Percentiles rank a stretch among this genome's conserved stretches.
These are phyloP conservation scores for Sisor rabdophorus DNA, from an alignment of 2,113 vertebrate genomes.

Conservation along the genomic window DNA sequence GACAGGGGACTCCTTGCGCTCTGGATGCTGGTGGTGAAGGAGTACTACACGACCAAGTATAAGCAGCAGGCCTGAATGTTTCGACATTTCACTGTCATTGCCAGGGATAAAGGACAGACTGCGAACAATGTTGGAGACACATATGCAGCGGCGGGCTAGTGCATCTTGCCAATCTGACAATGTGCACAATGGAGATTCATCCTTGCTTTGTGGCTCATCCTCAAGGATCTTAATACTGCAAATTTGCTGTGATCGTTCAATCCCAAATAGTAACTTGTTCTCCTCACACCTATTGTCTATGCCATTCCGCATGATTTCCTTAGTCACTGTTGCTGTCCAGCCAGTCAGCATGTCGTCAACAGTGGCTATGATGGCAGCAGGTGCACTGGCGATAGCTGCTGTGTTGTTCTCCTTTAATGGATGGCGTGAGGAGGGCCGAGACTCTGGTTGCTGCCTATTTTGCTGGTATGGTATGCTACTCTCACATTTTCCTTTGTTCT, in stretches of 20 bases:
- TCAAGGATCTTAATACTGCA: constrained; percentile 89
- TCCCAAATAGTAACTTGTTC: constrained; percentile 81
- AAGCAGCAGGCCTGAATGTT: constrained; percentile 92
- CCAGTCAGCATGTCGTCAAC: constrained; percentile 86
- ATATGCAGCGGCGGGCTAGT: constrained; percentile 88
- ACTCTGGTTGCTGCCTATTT: constrained; percentile 19
- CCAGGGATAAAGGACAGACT: constrained; percentile 95
- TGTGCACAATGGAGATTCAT: constrained; percentile 91
- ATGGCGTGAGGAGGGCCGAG: constrained; percentile 46
- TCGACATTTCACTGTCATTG: constrained; percentile 96
- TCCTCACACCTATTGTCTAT: constrained; percentile 74
- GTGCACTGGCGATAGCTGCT: constrained; percentile 25
- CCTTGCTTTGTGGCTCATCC: constrained; percentile 95
- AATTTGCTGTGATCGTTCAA: constrained; percentile 76
- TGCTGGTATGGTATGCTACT: constrained; percentile 60
- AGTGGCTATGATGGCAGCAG: constrained; percentile 76
- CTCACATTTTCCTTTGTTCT: constrained; percentile 49
- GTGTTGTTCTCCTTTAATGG: constrained; percentile 25
- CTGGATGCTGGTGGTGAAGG: constrained; percentile 93
- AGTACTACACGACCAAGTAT: constrained; percentile 91
- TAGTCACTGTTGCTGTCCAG: constrained; percentile 75
- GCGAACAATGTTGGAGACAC: constrained; percentile 93
- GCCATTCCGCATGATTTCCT: constrained; percentile 71
- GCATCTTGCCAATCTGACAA: constrained; percentile 95
- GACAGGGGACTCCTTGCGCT: constrained; percentile 91